These are phyloP conservation scores for Nymphalis urticae DNA, from an alignment of 2,888 invertebrate species.

Conservation along the genomic window DNA sequence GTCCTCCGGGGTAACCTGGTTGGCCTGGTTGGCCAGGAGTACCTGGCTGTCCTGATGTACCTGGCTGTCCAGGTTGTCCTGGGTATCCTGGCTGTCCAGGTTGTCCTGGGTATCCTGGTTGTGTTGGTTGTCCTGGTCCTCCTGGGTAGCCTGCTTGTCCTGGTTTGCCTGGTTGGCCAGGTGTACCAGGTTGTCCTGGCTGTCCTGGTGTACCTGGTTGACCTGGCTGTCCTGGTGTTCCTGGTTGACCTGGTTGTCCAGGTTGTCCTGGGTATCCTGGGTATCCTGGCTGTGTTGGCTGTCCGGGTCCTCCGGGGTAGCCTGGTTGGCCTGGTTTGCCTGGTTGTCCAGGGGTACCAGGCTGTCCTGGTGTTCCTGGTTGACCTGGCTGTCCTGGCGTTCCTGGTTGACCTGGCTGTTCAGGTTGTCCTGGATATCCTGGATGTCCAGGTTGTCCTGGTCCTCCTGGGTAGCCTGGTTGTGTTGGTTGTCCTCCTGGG, in stretches of 20 bases:
- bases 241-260: constrained; percentile 49
- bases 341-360: constrained; percentile 29
- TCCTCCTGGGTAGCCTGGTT: constrained; percentile 40
- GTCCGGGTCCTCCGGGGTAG: constrained; percentile 29
- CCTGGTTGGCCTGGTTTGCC: constrained; percentile 33
- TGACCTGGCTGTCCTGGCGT: constrained; percentile 33
- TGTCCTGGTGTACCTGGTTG: constrained; percentile 51
- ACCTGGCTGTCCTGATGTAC: constrained; percentile 32
- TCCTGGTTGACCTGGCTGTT: constrained; percentile 40
- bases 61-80: constrained; percentile 34
- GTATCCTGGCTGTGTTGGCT: constrained; percentile 43
- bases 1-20: constrained; percentile 29
- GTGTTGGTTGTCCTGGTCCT: constrained; percentile 32
- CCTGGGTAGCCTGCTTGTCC: constrained; percentile 34
- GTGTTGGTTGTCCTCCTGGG: constrained; percentile 38
- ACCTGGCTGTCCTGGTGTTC: constrained; percentile 64
- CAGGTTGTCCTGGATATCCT: constrained; percentile 39
- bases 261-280: constrained; percentile 68
- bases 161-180: constrained; percentile 32
- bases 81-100: constrained; percentile 42
- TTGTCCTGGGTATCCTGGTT: constrained; percentile 35
- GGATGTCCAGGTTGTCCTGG: constrained; percentile 36
- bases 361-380: constrained; percentile 32
- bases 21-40: constrained; percentile 30
- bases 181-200: constrained; percentile 32